Evolutionary conservation across 2,113 vertebrate genomes (phyloP), one percentile per base, ranked within the genome.

Genomic region (Pedetes capensis): DNA sequence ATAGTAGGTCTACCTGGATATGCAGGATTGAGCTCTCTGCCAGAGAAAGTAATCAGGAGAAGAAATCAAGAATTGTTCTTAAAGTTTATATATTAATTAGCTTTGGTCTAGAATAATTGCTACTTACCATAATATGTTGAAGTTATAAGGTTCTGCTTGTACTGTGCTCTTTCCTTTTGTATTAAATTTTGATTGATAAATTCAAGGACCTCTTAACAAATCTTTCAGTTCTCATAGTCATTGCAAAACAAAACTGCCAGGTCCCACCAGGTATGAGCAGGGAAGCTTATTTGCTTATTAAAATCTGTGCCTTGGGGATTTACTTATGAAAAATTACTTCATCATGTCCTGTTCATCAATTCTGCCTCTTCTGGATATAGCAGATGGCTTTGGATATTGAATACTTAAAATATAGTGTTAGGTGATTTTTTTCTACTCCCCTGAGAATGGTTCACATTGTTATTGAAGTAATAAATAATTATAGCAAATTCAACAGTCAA

Each of bases 271-370:
- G 18, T 91, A 91, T 68, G 20, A 53, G 42, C 7, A 84, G 37
- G 92, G 72, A 92, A 93, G 13, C 25, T 72, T 14, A 87, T 72
- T 83, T 91, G 23, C 16, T 91, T 71, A 83, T 69, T 92, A 55
- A 96, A 94, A 13, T 93, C 34, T 74, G 79, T 59, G 27, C n/a
- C 79, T 79, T 47, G 2, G 69, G n/a, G 49, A 91, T 71, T 96
- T 13, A 95, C 80, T 91, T 94, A 88, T 93, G 20, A 86, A 82
- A 91, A 39, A 86, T 12, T 82, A 89, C 90, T 89, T 89, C 42
- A 39, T 79, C 29, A 63, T 44, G 23, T 49, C 25, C 47, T 91
- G 8, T 83, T 63, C 39, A 80, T 91, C 74, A 95, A 49, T 86
- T 3, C 17, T 55, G 5, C 34, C 29, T 63, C 61, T 82, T 95